These are phyloP conservation scores for Pedicia rivosa DNA, from an alignment of 2,888 invertebrate genomes.

Conservation along the genomic window DNA sequence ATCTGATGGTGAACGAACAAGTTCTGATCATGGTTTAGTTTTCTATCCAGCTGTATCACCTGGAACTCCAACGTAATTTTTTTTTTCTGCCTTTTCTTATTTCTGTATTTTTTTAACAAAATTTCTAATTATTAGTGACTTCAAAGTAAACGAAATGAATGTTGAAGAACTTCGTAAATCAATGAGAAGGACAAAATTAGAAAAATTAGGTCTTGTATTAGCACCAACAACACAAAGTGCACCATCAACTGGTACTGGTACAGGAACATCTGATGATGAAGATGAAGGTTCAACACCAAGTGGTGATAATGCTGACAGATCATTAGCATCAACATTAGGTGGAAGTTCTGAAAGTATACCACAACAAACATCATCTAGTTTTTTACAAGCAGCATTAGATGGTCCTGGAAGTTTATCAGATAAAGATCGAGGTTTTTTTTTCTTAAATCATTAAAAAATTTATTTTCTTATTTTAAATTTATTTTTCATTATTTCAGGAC, in stretches of 20 bases:
- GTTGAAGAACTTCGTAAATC: constrained; percentile 68
- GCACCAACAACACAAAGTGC: constrained; percentile 30
- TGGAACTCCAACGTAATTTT: constrained; percentile 29
- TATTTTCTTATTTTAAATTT: too few relatives aligned
- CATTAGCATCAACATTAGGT: constrained; percentile 43
- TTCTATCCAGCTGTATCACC: constrained; percentile 46
- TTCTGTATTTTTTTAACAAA: not conserved
- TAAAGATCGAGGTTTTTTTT: constrained; percentile 16
- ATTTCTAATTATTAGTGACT: constrained; percentile 41
- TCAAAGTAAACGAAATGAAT: constrained; percentile 78
- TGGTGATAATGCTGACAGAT: constrained; percentile 63
- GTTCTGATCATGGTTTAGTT: constrained; percentile 54
- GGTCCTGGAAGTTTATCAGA: constrained; percentile 27
- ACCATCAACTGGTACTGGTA: constrained; percentile 37
- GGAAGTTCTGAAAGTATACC: constrained; percentile 49
- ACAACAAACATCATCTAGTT: constrained; percentile 23
- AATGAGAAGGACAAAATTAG: constrained; percentile 49
- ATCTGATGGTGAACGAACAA: constrained; percentile 64
- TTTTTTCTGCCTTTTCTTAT: not conserved
- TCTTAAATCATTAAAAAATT: not conserved
- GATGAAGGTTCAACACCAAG: constrained; percentile 66
- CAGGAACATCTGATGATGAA: constrained; percentile 60
- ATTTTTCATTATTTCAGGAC: constrained; percentile 23
- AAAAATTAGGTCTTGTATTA: constrained; percentile 31
- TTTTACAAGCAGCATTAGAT: constrained; percentile 29